A percentile compares a stretch with the other conserved stretches of the same genome.
Evolutionary conservation across 2,113 vertebrate genomes (phyloP).

Genomic region (Crotalus tigris): DNA sequence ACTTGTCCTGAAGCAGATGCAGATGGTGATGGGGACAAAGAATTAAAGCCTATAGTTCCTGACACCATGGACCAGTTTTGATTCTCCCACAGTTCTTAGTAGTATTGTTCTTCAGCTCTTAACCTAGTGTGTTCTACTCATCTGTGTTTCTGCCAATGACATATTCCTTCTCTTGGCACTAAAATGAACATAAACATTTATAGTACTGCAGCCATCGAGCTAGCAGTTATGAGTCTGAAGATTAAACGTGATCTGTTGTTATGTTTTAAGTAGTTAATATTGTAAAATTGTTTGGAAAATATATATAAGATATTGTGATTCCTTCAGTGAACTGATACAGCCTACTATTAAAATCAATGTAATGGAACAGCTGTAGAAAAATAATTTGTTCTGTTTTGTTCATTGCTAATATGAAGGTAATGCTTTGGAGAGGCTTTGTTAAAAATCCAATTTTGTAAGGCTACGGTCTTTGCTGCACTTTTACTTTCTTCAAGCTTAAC

Average conservation of each 20-base stretch:
- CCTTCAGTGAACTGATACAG: neutral
- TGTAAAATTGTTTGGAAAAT: neutral
- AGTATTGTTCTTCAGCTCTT: neutral
- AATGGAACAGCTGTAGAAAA: neutral
- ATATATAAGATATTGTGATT: neutral
- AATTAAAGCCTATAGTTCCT: neutral
- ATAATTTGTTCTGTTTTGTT: conserved; percentile 7
- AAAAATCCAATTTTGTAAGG: conserved; percentile 14
- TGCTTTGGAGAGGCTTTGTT: conserved; percentile 10
- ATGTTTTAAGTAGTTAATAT: neutral
- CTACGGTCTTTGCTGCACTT: neutral
- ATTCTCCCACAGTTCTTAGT: too few species aligned
- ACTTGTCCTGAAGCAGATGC: neutral
- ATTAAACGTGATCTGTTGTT: neutral
- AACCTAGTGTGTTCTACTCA: neutral
- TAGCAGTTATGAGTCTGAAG: neutral
- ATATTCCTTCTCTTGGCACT: neutral
- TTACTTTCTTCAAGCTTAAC: conserved; percentile 20
- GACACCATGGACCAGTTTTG: neutral
- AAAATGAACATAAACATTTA: neutral
- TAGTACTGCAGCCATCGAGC: neutral
- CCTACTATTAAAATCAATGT: neutral
- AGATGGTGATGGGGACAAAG: neutral
- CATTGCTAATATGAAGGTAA: neutral
- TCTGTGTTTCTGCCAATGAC: neutral